phyloP scores from a whole-genome alignment of 2,113 vertebrate species.

The Ia io region DNA sequence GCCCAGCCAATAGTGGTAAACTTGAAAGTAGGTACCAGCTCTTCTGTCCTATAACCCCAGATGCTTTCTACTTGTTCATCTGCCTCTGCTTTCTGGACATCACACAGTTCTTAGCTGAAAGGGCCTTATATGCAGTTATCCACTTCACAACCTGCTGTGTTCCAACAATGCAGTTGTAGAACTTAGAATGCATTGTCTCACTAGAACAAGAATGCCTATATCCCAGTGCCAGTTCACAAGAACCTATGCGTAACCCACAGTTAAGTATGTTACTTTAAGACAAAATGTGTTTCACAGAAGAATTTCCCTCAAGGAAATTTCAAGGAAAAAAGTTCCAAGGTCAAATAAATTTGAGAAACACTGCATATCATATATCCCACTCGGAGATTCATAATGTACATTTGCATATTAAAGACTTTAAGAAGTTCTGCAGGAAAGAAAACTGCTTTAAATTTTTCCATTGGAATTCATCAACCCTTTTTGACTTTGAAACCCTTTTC shows the following conservation, averaged over 20 bases:
- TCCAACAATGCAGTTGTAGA: not conserved
- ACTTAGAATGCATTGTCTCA: not conserved
- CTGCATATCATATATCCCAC: not conserved
- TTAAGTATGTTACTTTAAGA: not conserved
- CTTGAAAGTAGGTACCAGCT: not conserved
- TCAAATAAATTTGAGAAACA: constrained; percentile 55
- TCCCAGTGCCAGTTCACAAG: not conserved
- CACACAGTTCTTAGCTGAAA: not conserved
- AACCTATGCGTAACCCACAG: not conserved
- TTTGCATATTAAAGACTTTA: constrained; percentile 66
- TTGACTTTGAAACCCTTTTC: constrained; percentile 50
- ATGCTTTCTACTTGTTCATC: not conserved
- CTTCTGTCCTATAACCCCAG: not conserved
- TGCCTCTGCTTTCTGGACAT: not conserved
- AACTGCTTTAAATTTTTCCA: constrained; percentile 53
- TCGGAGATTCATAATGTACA: constrained; percentile 32
- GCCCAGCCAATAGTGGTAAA: not conserved
- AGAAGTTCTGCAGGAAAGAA: constrained; percentile 58
- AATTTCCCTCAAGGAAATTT: constrained; percentile 42
- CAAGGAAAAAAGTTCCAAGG: constrained; percentile 38
- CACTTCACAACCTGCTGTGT: not conserved
- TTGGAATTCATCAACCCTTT: constrained; percentile 35
- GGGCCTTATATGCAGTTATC: not conserved
- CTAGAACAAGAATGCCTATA: not conserved
- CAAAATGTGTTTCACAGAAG: not conserved